Evolutionary conservation across 53 echinoderm and acorn worm genomes (phyloP).

Genomic region (Luidia sarsii): DNA sequence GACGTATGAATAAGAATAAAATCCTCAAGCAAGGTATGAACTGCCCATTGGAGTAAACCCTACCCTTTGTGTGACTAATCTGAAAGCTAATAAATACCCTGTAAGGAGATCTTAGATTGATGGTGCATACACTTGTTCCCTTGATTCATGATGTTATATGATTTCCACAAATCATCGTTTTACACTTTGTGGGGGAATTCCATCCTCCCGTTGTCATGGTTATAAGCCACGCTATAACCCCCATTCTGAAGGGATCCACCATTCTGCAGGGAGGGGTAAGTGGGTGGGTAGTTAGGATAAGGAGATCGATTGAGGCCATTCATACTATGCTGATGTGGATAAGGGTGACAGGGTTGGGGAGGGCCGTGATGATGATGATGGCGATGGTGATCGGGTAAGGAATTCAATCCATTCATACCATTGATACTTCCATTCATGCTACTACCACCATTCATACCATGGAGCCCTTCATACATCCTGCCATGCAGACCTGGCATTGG

Average conservation of each 20-base stretch:
- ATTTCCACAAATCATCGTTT: background rate
- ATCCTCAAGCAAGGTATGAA: no score
- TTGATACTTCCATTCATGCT: constrained; percentile 41
- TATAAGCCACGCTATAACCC: constrained; percentile 89
- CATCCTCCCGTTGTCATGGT: constrained; percentile 85
- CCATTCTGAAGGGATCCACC: constrained; percentile 85
- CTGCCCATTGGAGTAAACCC: background rate
- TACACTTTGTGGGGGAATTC: constrained; percentile 89
- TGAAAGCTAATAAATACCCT: constrained; percentile 47
- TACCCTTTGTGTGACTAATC: background rate
- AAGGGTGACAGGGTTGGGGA: constrained; percentile 20
- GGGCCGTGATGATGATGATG: constrained; percentile 33
- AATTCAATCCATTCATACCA: constrained; percentile 32
- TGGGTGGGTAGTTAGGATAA: constrained; percentile 60
- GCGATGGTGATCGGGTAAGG: constrained; percentile 21
- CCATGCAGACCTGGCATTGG: constrained; percentile 49
- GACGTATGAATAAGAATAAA: no score
- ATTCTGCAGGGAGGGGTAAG: constrained; percentile 64
- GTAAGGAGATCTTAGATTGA: constrained; percentile 5
- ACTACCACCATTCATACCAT: constrained; percentile 20
- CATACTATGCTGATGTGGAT: constrained; percentile 48
- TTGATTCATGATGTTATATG: background rate
- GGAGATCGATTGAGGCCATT: constrained; percentile 48
- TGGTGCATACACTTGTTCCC: constrained; percentile 37
- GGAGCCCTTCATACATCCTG: constrained; percentile 39